Conservation (phyloP, 2,888 invertebrate genomes). For the Chrysodeixis includens region DNA sequence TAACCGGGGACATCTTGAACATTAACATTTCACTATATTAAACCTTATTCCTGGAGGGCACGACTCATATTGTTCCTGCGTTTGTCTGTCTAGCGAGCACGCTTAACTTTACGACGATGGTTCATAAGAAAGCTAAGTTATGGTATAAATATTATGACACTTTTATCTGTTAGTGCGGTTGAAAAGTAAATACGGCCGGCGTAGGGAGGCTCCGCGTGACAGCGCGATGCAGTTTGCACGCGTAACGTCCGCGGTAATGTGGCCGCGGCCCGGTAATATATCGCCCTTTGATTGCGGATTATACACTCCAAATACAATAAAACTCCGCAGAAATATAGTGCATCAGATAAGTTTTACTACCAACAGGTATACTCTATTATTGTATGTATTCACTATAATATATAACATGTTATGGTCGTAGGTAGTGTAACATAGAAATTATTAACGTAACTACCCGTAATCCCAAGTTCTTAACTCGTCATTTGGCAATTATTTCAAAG, state of each 20-base stretch:
- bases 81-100: constrained; percentile 73
- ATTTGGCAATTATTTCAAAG: constrained; percentile 35
- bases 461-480: constrained; percentile 7
- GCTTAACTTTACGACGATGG: constrained; percentile 83
- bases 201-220: constrained; percentile 64
- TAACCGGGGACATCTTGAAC: constrained; percentile 71
- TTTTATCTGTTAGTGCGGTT: constrained; percentile 84
- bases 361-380: constrained; percentile 43
- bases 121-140: constrained; percentile 87
- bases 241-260: constrained; percentile 61
- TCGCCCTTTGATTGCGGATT: constrained; percentile 70
- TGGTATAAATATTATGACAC: constrained; percentile 88
- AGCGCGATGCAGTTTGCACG: constrained; percentile 72
- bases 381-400: constrained; percentile 40
- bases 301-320: constrained; percentile 68
- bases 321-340: constrained; percentile 59
- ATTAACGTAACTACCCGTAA: too few species aligned
- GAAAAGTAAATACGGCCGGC: constrained; percentile 83
- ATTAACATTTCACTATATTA: constrained; percentile 68
- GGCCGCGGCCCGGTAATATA: constrained; percentile 66
- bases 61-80: constrained; percentile 69
- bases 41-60: constrained; percentile 73
- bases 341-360: constrained; percentile 57
- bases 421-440: neutral
- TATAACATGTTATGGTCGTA: neutral